Conservation (phyloP, 2,888 invertebrate species). For the Sepioteuthis lessoniana region DNA sequence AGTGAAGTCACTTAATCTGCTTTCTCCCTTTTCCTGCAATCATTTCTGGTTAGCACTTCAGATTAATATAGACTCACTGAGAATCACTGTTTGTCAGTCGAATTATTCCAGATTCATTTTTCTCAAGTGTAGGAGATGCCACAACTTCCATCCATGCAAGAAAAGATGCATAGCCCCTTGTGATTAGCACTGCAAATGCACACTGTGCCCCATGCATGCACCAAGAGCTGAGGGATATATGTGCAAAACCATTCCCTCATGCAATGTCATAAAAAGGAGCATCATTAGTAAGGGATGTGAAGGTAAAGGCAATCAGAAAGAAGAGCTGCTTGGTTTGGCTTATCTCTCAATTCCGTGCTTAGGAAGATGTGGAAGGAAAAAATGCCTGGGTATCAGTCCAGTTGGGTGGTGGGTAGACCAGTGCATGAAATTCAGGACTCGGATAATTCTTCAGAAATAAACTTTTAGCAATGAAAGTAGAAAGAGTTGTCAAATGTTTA, state of each 20-base stretch:
- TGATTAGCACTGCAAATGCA: constrained; percentile 20
- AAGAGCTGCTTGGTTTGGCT: background rate
- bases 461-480: background rate
- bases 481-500: background rate
- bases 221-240: background rate
- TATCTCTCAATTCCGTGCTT: background rate
- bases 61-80: background rate
- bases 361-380: background rate
- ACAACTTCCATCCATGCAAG: background rate
- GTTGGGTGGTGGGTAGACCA: background rate
- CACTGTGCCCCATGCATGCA: constrained; percentile 20
- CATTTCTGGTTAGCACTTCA: background rate
- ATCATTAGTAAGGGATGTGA: background rate
- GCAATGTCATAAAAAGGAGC: background rate
- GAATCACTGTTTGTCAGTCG: background rate
- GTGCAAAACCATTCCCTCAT: constrained; percentile 15
- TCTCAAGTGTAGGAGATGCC: background rate
- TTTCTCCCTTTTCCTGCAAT: background rate
- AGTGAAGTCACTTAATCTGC: constrained; percentile 14
- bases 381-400: background rate
- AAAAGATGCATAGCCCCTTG: background rate
- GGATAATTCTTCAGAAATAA: background rate
- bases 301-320: background rate
- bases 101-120: background rate
- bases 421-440: background rate